Percentiles rank a stretch among this genome's conserved stretches.
These are phyloP conservation scores for Gibbula magus DNA, from an alignment of 2,888 invertebrate species.

Conservation along the genomic window DNA sequence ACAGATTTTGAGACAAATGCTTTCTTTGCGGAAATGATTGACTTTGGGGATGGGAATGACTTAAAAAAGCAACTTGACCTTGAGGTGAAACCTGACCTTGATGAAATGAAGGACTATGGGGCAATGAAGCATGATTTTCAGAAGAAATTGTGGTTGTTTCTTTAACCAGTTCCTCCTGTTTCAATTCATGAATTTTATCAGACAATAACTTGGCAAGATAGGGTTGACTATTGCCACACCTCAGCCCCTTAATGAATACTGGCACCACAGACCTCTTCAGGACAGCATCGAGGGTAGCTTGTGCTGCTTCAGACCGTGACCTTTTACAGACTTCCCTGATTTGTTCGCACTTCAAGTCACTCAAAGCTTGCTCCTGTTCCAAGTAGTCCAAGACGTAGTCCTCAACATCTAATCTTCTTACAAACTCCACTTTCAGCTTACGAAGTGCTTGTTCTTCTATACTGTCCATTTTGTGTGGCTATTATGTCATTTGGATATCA, in stretches of 20 bases:
- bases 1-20: too few species aligned
- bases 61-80: too few species aligned
- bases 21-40: too few species aligned
- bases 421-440: not conserved
- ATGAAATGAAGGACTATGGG: too few species aligned
- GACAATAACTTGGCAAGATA: not conserved
- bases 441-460: not conserved
- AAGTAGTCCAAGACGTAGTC: constrained; percentile 4
- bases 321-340: not conserved
- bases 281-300: not conserved
- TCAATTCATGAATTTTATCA: too few species aligned
- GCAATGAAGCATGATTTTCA: too few species aligned
- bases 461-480: not conserved
- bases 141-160: too few species aligned
- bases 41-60: too few species aligned
- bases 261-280: not conserved
- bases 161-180: not conserved
- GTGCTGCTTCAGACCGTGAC: not conserved
- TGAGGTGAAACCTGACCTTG: too few species aligned
- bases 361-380: not conserved
- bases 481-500: too few species aligned
- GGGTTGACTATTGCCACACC: not conserved
- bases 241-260: not conserved
- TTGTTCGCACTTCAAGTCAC: not conserved
- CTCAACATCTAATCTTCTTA: not conserved